These are phyloP conservation scores for Argopecten irradians DNA, from an alignment of 1,140 invertebrate species.

Conservation along the genomic window DNA sequence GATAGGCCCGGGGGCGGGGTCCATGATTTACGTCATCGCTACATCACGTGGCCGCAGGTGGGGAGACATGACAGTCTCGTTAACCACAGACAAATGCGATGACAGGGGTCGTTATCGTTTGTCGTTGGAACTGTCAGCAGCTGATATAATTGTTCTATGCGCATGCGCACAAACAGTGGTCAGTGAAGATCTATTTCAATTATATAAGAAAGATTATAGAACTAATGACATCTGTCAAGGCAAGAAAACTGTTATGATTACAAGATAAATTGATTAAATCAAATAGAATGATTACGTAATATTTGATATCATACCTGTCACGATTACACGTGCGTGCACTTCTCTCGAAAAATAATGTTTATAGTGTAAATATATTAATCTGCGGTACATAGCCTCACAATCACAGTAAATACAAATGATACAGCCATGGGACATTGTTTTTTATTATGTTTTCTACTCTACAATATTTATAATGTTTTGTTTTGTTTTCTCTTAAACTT, in stretches of 20 bases:
- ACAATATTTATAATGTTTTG: no score
- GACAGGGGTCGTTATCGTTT: background rate
- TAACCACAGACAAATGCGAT: background rate
- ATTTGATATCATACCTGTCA: background rate
- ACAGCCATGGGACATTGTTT: no score
- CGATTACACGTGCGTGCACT: no score
- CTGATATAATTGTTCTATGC: background rate
- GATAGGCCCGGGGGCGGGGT: constrained; percentile 17
- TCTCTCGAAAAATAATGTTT: no score
- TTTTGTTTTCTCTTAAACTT: no score
- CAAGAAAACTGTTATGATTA: background rate
- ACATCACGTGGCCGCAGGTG: constrained; percentile 19
- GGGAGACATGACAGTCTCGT: background rate
- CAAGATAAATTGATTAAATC: background rate
- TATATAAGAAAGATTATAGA: background rate
- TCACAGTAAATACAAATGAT: no score
- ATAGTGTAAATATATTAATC: no score
- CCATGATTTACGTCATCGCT: constrained; percentile 13
- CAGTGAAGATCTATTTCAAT: background rate
- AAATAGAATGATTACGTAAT: background rate
- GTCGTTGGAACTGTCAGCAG: background rate
- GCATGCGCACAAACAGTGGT: background rate
- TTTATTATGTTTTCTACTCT: no score
- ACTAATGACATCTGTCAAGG: background rate
- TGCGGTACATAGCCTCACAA: no score